Conservation (phyloP, 2,797 vertebrate genomes). For the Sebastes oblongus region DNA sequence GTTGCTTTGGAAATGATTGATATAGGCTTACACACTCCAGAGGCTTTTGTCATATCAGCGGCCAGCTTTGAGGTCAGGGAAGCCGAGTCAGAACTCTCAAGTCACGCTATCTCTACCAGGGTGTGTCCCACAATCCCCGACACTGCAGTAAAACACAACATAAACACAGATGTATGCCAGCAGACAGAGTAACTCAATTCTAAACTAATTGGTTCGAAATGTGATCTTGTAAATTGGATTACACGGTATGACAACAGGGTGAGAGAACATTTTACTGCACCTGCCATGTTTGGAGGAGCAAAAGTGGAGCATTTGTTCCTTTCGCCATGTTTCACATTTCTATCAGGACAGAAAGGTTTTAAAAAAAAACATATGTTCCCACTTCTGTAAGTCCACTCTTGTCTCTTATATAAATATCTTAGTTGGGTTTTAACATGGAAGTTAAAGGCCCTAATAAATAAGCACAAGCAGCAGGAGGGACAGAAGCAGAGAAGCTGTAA, state of each 20-base stretch:
- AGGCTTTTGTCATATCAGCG: constrained; percentile 14
- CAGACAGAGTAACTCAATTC: background rate
- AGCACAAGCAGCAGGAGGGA: background rate
- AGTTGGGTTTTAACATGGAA: background rate
- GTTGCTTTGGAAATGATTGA: constrained; percentile 19
- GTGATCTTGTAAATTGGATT: background rate
- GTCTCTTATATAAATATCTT: background rate
- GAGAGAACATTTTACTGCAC: background rate
- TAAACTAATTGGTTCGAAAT: constrained; percentile 19
- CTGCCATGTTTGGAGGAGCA: background rate
- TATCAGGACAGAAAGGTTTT: background rate
- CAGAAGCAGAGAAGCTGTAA: background rate
- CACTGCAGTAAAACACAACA: background rate
- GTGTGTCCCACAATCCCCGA: constrained; percentile 27
- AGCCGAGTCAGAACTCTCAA: constrained; percentile 10
- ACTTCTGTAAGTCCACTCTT: background rate
- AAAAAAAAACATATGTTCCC: background rate
- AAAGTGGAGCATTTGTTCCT: background rate
- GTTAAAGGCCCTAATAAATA: background rate
- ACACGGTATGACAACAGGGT: background rate
- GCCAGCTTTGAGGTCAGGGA: constrained; percentile 50
- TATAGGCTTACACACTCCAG: constrained; percentile 2
- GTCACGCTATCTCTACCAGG: constrained; percentile 37
- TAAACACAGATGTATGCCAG: constrained; percentile 14
- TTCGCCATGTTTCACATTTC: background rate